phyloP scores from a whole-genome alignment of 2,113 vertebrate species.

The Erythrocercus mccallii region DNA sequence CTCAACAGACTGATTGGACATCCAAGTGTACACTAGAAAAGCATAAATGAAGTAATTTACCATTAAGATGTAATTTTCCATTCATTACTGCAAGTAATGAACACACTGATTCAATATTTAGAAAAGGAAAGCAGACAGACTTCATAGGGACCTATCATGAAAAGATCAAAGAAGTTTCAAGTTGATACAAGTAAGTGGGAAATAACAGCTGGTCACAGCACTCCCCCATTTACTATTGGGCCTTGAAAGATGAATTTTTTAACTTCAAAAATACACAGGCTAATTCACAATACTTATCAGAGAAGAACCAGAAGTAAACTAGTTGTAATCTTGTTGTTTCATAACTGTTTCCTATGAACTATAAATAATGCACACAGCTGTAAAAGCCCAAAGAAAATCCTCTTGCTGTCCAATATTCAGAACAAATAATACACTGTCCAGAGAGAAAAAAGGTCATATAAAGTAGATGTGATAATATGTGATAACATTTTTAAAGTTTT shows the following conservation, averaged over 20 bases:
- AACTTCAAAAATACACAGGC: neutral
- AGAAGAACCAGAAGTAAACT: neutral
- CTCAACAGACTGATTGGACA: neutral
- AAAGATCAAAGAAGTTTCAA: neutral
- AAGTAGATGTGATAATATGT: neutral
- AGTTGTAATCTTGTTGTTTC: neutral
- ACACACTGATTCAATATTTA: neutral
- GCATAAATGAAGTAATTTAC: neutral
- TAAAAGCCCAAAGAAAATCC: neutral
- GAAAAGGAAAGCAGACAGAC: neutral
- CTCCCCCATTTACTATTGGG: neutral
- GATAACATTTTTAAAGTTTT: neutral
- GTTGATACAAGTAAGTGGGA: neutral
- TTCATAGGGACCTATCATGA: accelerated
- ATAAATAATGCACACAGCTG: neutral
- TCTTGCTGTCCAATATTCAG: neutral
- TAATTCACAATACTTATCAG: neutral
- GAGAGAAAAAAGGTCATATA: neutral
- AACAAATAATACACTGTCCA: neutral
- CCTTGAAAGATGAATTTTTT: neutral
- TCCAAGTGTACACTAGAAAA: neutral
- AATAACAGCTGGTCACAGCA: neutral
- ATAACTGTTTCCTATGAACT: neutral
- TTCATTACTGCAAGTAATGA: neutral
- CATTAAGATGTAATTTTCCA: too few species aligned